A percentile compares a stretch with the other conserved stretches of the same genome.
These are phyloP conservation scores for Cataglyphis rosenhaueri DNA, from an alignment of 2,888 invertebrate genomes.

Conservation along the genomic window DNA sequence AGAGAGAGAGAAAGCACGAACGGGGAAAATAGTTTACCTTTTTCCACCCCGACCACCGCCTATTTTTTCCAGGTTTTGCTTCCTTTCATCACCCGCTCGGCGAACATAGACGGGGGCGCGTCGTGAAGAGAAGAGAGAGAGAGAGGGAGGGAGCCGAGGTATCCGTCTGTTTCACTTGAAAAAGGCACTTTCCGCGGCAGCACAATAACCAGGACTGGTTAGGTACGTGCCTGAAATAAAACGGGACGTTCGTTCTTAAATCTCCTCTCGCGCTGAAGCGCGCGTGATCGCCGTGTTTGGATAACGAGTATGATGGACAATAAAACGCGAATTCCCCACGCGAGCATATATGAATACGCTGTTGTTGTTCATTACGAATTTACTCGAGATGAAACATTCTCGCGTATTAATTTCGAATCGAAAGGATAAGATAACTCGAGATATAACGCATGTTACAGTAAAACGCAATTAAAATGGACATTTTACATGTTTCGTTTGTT, in stretches of 20 bases:
- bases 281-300: slow-evolving; percentile 68
- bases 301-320: slow-evolving; percentile 74
- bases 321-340: slow-evolving; percentile 64
- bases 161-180: slow-evolving; percentile 81
- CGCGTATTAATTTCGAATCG: slow-evolving; percentile 5
- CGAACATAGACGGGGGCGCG: slow-evolving; percentile 75
- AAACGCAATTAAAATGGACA: slow-evolving; percentile 24
- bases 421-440: neutral
- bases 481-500: neutral
- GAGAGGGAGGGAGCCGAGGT: slow-evolving; percentile 65
- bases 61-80: slow-evolving; percentile 78
- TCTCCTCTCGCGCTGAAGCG: slow-evolving; percentile 64
- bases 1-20: slow-evolving; percentile 49
- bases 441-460: slow-evolving; percentile 5
- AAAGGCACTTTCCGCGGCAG: slow-evolving; percentile 83
- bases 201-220: slow-evolving; percentile 84
- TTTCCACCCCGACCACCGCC: slow-evolving; percentile 68
- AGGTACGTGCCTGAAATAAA: slow-evolving; percentile 85
- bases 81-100: slow-evolving; percentile 77
- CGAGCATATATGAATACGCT: slow-evolving; percentile 60
- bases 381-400: neutral
- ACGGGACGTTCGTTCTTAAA: slow-evolving; percentile 74
- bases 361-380: slow-evolving; percentile 32
- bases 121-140: slow-evolving; percentile 63
- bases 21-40: slow-evolving; percentile 74